These are phyloP conservation scores for Campylomormyrus tamandua DNA, from an alignment of 2,113 vertebrate genomes.

Conservation along the genomic window DNA sequence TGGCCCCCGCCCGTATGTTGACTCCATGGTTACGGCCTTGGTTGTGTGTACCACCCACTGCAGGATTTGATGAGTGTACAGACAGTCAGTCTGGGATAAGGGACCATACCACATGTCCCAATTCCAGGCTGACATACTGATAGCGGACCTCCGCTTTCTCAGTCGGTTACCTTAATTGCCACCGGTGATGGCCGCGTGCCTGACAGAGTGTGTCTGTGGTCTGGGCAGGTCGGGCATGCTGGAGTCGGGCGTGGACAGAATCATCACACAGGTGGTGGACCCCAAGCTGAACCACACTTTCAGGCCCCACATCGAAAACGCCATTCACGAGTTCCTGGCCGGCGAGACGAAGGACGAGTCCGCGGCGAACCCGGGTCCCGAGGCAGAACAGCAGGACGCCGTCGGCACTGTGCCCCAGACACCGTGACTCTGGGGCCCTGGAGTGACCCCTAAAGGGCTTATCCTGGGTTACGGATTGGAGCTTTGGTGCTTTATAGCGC, in stretches of 20 bases:
- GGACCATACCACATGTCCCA: neutral
- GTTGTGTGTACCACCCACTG: neutral
- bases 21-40: neutral
- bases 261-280: conserved; percentile 97
- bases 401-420: conserved; percentile 69
- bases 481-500: neutral
- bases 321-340: conserved; percentile 87
- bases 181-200: neutral
- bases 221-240: conserved; percentile 85
- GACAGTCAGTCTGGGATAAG: neutral
- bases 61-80: neutral
- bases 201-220: neutral
- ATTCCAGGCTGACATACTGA: neutral
- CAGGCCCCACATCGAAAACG: conserved; percentile 90
- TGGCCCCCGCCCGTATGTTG: neutral
- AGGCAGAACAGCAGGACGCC: conserved; percentile 73
- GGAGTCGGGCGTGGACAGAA: conserved; percentile 95
- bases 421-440: conserved; percentile 60
- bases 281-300: conserved; percentile 97
- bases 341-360: conserved; percentile 79
- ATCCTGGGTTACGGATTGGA: neutral
- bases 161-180: neutral
- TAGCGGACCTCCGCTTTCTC: neutral
- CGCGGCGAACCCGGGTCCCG: conserved; percentile 62
- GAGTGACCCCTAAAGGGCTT: neutral